Percentiles rank a stretch among this genome's conserved stretches.
Conservation (phyloP, 37 sponge, comb jelly and placozoan species). For the Chondrilla cf. caribensis region DNA sequence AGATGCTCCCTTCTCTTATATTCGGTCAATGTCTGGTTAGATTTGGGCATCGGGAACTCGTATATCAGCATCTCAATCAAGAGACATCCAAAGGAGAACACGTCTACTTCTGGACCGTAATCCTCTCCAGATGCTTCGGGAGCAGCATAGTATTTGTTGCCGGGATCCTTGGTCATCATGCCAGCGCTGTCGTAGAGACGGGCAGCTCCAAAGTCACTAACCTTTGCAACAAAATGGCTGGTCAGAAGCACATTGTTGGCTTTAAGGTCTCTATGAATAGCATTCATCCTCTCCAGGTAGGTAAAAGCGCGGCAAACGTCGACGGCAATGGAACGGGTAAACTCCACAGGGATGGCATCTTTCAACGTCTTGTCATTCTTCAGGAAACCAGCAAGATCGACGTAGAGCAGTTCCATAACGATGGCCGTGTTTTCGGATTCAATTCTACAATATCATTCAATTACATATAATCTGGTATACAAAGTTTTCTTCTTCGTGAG, state of each 20-base stretch:
- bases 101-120: background rate
- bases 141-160: background rate
- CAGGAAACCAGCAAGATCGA: background rate
- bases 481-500: too few relatives aligned
- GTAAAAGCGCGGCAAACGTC: background rate
- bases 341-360: background rate
- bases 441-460: too few relatives aligned
- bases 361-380: background rate
- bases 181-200: background rate
- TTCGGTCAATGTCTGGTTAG: background rate
- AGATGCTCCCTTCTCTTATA: background rate
- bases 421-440: background rate
- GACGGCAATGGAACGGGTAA: background rate
- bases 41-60: background rate
- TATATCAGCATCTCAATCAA: background rate
- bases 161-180: background rate
- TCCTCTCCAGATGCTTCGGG: background rate
- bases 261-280: background rate
- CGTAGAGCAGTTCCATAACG: background rate
- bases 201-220: background rate
- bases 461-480: too few relatives aligned
- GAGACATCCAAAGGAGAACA: background rate
- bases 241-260: background rate
- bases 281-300: background rate
- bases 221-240: conserved; percentile 3